Evolutionary conservation across 2,797 vertebrate genomes (phyloP).

Genomic region (Eptatretus atami): DNA sequence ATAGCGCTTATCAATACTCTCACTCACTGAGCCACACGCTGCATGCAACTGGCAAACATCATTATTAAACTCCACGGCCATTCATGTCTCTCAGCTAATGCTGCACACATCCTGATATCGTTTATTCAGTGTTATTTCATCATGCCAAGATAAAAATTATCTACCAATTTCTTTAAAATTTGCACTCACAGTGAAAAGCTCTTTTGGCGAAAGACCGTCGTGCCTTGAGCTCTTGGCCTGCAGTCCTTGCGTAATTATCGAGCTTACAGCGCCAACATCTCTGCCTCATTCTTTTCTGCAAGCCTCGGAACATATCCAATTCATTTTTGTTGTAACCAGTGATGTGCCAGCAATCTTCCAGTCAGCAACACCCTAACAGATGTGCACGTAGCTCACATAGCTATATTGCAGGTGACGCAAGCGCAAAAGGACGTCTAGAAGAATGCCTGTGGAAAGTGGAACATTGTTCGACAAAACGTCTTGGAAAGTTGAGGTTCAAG

Average conservation of each 20-base stretch:
- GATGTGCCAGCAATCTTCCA: neutral
- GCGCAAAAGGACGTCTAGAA: neutral
- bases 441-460: neutral
- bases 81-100: too few species aligned
- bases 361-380: conserved; percentile 2
- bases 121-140: too few species aligned
- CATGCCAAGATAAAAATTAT: too few species aligned
- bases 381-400: neutral
- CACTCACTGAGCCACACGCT: too few species aligned
- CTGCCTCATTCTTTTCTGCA: neutral
- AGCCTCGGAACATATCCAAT: neutral
- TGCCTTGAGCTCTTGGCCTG: neutral
- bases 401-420: neutral
- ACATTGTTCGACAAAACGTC: neutral
- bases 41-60: too few species aligned
- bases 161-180: too few species aligned
- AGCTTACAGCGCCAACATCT: neutral
- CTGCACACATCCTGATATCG: too few species aligned
- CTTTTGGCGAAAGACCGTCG: neutral
- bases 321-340: neutral
- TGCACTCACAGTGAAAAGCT: conserved; percentile 2
- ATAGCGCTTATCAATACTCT: too few species aligned
- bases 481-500: neutral
- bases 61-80: too few species aligned
- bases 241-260: neutral